Base-by-base conservation (phyloP, 2,888 invertebrate species). In the Apamea anceps region DNA sequence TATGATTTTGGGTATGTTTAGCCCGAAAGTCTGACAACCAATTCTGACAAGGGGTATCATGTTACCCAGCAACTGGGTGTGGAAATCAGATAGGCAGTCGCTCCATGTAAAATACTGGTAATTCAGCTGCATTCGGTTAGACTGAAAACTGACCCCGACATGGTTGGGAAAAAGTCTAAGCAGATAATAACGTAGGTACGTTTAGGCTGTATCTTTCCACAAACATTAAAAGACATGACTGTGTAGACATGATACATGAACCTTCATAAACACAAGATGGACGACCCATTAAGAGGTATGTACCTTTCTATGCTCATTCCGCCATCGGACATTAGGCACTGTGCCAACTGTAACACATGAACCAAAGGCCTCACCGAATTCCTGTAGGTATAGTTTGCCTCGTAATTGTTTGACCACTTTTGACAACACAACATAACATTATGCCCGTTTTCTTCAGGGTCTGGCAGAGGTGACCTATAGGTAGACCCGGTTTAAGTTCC, bases 261-360 rank as follows among this genome's bases (percentile, higher is more conserved):
- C 51, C 18, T 48, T 54, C 45, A 62, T 45, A 18, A n/a, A 54
- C 81, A 57, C 71, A 80, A 82, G 45, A 72, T 80, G 60, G 67
- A 72, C 45, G 81, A 81, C 62, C 72, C 62, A 79, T 85, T 72
- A 60, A 54, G 67, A 72, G 37, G 45, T 54, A 62, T 66, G 81
- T 81, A 72, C 54, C 72, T 63, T 72, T 85, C 65, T 25, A 51
- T 85, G 57, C 71, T 80, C 70, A 60, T 67, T 62, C 28, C 71
- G 48, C 66, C 54, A 71, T 82, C 86, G 71, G 57, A 37, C 75
- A 82, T 86, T 82, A 82, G 86, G 86, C 86, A 75, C 54, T 21
- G 62, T 60, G 82, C 82, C 82, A 86, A 86, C 63, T 80, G 70
- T 75, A 74, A 71, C 86, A 82, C 86, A 82, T 71, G 86, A 82